These are phyloP conservation scores for Pelmatolapia mariae DNA, from an alignment of 2,113 vertebrate species.

Conservation along the genomic window DNA sequence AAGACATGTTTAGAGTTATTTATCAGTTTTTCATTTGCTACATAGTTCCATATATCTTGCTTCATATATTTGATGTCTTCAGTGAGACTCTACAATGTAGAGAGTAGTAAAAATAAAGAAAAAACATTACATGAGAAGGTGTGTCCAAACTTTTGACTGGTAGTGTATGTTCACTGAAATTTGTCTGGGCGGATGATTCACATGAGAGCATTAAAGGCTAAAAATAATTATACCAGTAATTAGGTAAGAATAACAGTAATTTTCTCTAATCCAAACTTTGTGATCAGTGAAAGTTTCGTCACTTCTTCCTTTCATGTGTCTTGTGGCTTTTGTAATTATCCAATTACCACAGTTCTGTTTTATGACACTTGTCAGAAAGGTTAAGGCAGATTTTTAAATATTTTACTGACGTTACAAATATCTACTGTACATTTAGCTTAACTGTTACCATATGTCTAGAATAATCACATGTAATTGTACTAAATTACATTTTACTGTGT, in stretches of 20 bases:
- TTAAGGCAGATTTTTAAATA: neutral
- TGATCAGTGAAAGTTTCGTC: neutral
- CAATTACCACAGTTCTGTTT: neutral
- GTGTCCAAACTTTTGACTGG: neutral
- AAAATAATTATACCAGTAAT: neutral
- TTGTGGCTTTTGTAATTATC: neutral
- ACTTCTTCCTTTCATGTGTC: neutral
- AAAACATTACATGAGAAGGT: neutral
- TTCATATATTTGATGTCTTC: neutral
- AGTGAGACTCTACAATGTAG: neutral
- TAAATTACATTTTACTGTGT: neutral
- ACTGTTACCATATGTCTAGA: neutral
- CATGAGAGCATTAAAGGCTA: neutral
- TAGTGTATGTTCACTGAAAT: neutral
- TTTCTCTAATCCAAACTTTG: neutral
- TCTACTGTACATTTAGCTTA: neutral
- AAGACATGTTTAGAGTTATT: neutral
- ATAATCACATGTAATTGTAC: neutral
- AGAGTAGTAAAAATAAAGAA: neutral
- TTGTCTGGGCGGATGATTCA: neutral
- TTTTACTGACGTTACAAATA: neutral
- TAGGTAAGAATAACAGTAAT: slow-evolving; percentile 8
- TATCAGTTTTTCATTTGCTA: neutral
- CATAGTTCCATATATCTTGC: neutral
- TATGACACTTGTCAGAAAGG: neutral